These are phyloP conservation scores for Hoplias malabaricus DNA, from an alignment of 2,113 vertebrate genomes.

Conservation along the genomic window DNA sequence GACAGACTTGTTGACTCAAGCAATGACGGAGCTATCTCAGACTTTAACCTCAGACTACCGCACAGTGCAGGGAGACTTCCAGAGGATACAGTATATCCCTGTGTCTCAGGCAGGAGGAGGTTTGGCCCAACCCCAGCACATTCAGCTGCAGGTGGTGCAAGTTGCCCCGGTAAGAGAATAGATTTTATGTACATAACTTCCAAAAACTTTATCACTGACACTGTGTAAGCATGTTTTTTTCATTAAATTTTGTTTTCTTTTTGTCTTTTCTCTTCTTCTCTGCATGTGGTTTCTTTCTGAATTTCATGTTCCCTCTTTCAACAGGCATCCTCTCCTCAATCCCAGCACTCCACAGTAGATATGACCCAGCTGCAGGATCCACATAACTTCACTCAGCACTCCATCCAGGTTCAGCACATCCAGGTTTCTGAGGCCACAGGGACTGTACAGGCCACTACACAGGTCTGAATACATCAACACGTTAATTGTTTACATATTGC, in stretches of 20 bases:
- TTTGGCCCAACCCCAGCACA: constrained; percentile 89
- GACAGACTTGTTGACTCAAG: constrained; percentile 94
- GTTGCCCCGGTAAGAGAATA: constrained; percentile 84
- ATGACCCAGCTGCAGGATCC: constrained; percentile 93
- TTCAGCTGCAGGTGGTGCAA: constrained; percentile 96
- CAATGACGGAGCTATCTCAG: constrained; percentile 97
- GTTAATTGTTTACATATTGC: not conserved
- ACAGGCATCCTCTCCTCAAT: constrained; percentile 89
- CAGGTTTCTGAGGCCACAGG: constrained; percentile 84
- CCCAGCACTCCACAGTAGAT: constrained; percentile 92
- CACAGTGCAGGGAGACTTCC: constrained; percentile 89
- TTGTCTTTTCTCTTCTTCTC: not conserved
- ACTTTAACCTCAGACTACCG: constrained; percentile 93
- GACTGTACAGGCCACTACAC: constrained; percentile 68
- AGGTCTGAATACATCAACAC: constrained; percentile 63
- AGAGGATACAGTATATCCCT: constrained; percentile 96
- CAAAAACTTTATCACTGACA: no score
- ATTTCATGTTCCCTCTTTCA: not conserved
- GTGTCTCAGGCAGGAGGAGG: constrained; percentile 84
- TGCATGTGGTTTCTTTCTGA: not conserved
- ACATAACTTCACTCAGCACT: constrained; percentile 91
- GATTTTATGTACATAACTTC: no score
- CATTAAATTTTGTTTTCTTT: not conserved
- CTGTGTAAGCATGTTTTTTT: not conserved
- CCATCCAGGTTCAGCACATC: constrained; percentile 98